Evolutionary conservation across 2,113 vertebrate genomes (phyloP), one percentile per base, ranked within the genome.

Genomic region (Struthio camelus): DNA sequence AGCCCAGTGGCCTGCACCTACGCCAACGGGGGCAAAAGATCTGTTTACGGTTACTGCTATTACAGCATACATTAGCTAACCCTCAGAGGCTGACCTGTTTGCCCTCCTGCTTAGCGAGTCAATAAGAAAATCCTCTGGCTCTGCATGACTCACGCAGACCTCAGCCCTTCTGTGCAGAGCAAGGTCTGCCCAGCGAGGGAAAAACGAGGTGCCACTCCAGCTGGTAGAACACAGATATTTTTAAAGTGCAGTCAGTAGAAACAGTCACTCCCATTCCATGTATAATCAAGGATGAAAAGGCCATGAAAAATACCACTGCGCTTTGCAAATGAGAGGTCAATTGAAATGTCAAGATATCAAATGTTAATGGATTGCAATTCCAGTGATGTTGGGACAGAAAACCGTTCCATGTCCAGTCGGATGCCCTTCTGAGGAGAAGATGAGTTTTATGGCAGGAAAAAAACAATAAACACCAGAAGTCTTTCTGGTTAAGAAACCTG

Each of bases 301-400:
- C 96, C 95, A 97, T 2, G 81, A 95, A 97, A 97, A 96, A 97
- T 97, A 97, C 93, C 96, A 97, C 91, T 95, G 95, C 89, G 76
- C 94, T 97, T 97, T 95, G 96, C 94, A 97, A 97, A 97, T 95
- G 87, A 97, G 96, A 97, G 96, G 96, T 96, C 96, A 97, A 95
- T 96, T 94, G 95, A 97, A 96, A 97, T 95, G 96, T 92, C 95
- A 95, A 95, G 89, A 94, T 87, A 97, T 93, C 95, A 96, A 89
- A 96, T 89, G 93, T 95, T 97, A 97, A 95, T 95, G 91, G 91
- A 87, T 97, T 95, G 95, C 79, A 95, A 94, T 97, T 94, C 89
- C 93, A 91, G 9, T 62, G 84, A 96, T 46, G 71, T 51, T 91
- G 84, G 89, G 94, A 91, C 79, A 93, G 87, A 95, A 92, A 95